Conservation (phyloP, 2,113 vertebrate genomes). For the Mus pahari region DNA sequence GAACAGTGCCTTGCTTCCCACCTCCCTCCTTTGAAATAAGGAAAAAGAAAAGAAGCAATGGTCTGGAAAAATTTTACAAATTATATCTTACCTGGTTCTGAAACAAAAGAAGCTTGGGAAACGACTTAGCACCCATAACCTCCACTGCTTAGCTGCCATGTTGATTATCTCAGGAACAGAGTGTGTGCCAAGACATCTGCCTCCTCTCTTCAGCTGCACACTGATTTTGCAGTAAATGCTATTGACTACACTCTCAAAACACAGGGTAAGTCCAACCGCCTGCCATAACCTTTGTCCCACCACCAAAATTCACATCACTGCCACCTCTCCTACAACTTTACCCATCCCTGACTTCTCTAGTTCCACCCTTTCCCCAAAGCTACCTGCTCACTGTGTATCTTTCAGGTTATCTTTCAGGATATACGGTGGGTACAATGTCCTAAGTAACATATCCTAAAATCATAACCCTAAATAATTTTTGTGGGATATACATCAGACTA, state of each 20-base stretch:
- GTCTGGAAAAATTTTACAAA: not conserved
- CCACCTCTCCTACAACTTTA: not conserved
- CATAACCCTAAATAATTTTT: not conserved
- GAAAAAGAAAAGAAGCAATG: not conserved
- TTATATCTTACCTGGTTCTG: not conserved
- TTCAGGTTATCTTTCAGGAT: not conserved
- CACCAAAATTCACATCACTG: not conserved
- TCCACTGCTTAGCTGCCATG: no score
- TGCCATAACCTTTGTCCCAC: not conserved
- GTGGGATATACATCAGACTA: not conserved
- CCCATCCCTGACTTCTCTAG: not conserved
- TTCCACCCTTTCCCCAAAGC: not conserved
- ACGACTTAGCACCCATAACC: not conserved
- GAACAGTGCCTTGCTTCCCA: not conserved
- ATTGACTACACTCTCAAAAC: not conserved
- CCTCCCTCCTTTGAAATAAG: not conserved
- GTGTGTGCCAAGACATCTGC: no score
- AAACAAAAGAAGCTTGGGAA: not conserved
- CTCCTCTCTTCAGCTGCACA: not conserved
- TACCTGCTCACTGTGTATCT: not conserved
- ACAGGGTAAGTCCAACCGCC: not conserved
- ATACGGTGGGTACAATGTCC: not conserved
- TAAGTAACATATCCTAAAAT: not conserved
- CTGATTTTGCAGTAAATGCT: not conserved
- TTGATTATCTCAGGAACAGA: fast-evolving